Base-by-base conservation (phyloP, 2,888 invertebrate species). In the Ochlodes sylvanus region DNA sequence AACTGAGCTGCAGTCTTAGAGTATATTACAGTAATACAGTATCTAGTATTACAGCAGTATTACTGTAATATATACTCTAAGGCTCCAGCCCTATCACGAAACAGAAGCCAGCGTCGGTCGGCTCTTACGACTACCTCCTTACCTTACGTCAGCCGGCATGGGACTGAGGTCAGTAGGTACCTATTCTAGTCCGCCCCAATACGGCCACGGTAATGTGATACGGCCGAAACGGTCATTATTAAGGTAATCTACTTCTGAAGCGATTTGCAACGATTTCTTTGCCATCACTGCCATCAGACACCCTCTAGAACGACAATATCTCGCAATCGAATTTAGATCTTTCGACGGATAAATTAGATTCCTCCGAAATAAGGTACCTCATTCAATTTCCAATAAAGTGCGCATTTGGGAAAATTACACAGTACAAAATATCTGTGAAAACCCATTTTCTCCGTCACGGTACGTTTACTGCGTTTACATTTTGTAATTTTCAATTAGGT, bases 261-360 rank as follows among this genome's bases (percentile, higher is more conserved):
- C 17, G 42, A 66, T 54, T 15, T 27, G 14, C 41, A 27, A 42
- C 15, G 41, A 42, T 58, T 66, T 54, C 52, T 27, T 27, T 4
- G 27, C 27, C 27, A 27, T 27, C 65, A 15, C 15, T 60, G n/a
- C 38, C 52, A 66, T 52, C 42, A 54, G 10, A 50, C 52, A 27
- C 42, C 41, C 17, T 52, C 27, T 58, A 32, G 50, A 14, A 27
- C 41, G 38, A 34, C 41, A 42, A 58, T 65, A 42, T 58, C 58
- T 50, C 15, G 58, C 65, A 65, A 66, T 66, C 19, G 58, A 57
- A 42, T 58, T 60, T 42, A 66, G 65, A 66, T 65, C 58, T 60
- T 52, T 54, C 58, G 65, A 1, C 65, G 42, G 58, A 66, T 66
- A 66, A 60, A 60, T 66, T 66, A 66, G 52, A 58, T 58, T 52